Percentiles rank a stretch among this genome's conserved stretches.
Conservation (phyloP, 2,113 vertebrate species). For the Stomatorhinus ivindoensis region DNA sequence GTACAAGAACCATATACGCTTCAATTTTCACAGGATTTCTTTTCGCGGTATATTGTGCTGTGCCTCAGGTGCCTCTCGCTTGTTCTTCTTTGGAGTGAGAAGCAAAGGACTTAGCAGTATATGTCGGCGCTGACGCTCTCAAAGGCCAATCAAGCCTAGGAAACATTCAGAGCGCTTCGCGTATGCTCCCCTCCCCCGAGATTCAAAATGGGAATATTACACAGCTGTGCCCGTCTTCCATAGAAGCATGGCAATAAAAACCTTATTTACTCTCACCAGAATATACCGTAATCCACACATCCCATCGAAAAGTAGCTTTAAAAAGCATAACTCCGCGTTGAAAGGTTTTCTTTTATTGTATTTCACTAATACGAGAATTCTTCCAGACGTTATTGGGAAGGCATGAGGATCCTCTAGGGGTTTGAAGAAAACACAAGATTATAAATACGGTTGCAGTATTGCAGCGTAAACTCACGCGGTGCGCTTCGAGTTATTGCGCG, state of each 20-base stretch:
- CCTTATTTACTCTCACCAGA: constrained; percentile 57
- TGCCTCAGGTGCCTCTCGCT: background rate
- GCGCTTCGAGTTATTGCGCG: background rate
- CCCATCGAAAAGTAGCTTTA: constrained; percentile 12
- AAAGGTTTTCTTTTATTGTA: constrained; percentile 40
- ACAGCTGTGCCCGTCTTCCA: constrained; percentile 50
- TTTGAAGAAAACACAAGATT: background rate
- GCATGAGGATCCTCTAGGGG: background rate
- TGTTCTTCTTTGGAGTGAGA: background rate
- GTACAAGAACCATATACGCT: background rate
- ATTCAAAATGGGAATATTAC: constrained; percentile 36
- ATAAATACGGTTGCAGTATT: background rate
- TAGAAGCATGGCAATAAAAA: constrained; percentile 57
- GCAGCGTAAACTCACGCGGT: background rate
- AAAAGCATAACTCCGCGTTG: constrained; percentile 18
- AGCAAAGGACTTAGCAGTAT: background rate
- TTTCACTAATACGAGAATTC: constrained; percentile 50
- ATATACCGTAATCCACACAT: constrained; percentile 32
- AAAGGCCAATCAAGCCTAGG: constrained; percentile 12
- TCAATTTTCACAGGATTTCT: background rate
- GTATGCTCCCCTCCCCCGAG: constrained; percentile 11
- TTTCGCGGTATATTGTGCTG: constrained; percentile 1
- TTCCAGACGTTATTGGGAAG: constrained; percentile 25
- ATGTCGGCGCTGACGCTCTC: background rate
- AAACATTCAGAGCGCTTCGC: background rate